These are phyloP conservation scores for Mixornis gularis DNA, from an alignment of 2,113 vertebrate genomes.

Conservation along the genomic window DNA sequence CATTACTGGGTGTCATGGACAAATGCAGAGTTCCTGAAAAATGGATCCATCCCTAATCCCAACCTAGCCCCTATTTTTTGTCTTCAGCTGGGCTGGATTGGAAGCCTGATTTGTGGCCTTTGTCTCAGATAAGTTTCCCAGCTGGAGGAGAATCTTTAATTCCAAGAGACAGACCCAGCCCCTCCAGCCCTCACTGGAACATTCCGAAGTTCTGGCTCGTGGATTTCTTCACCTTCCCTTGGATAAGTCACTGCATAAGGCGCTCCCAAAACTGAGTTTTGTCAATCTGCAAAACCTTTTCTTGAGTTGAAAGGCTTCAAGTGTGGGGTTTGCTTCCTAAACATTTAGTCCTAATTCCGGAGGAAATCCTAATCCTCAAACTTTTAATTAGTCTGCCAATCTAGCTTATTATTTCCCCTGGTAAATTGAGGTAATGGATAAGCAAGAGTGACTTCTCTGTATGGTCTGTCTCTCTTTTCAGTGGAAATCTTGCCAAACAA, in stretches of 20 bases:
- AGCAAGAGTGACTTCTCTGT: background rate
- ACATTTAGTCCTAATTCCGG: background rate
- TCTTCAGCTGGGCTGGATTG: background rate
- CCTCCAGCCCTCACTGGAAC: background rate
- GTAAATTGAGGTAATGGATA: background rate
- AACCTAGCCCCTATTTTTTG: background rate
- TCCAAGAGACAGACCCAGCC: background rate
- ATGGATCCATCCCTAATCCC: background rate
- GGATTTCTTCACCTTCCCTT: background rate
- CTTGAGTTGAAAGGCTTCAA: background rate
- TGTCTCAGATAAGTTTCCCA: background rate
- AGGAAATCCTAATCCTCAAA: background rate
- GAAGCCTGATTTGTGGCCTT: background rate
- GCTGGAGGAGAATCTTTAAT: background rate
- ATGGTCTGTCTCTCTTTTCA: background rate
- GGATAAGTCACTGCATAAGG: background rate
- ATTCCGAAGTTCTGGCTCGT: background rate
- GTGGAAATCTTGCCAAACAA: background rate
- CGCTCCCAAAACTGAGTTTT: background rate
- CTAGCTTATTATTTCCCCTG: conserved; percentile 7
- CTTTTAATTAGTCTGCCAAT: conserved; percentile 13
- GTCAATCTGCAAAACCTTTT: background rate
- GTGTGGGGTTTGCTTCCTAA: background rate
- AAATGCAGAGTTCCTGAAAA: background rate
- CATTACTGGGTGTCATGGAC: background rate